Evolutionary conservation across 2,888 invertebrate genomes (phyloP), one percentile per base, ranked within the genome.

Genomic region (Cephalotes varians): DNA sequence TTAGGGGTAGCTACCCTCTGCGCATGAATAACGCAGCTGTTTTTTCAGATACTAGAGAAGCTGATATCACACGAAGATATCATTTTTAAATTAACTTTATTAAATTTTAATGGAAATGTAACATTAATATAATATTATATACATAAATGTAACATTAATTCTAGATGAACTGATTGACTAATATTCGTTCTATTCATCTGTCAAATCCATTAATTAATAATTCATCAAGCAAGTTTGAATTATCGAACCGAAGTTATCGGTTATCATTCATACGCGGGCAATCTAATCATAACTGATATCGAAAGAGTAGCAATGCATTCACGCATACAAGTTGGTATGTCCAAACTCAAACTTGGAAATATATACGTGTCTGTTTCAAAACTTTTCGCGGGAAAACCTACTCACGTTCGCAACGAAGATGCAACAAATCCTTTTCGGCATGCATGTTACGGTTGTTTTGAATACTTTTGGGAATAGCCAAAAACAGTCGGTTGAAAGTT

Each of bases 1-100:
- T 56, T 28, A 58, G 4, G 44, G 49, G 10, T 12, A 87, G 44
- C 81, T 40, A 71, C 60, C 80, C 82, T 56, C 18, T 21, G 10
- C 18, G 25, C 9, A 62, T 18, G 64, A 34, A 58, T 47, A 31
- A 31, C 12, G 34, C 34, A 60, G 25, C 15, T 31, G 12, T 5
- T 49, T 25, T 47, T 58, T 58, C 15, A 28, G 25, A 62, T 21
- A 9, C 10, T 34, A 21, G 4, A 40, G 34, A 64, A 49, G 18
- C 31, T 21, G 6, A n/a, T n/a, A n/a, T n/a, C 6, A 64, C 21
- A 6, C 15, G 25, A n/a, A 37, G 10, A 15, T 60, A 47, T 56
- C 15, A 69, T 56, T 37, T 51, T 21, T 58, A 49, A 80, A 37
- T 49, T 4, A 25, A 25, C 0, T 54, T 10, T 2, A 2, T 9